These are phyloP conservation scores for Folsomia manolachei DNA, from an alignment of 2,888 invertebrate genomes.

Conservation along the genomic window DNA sequence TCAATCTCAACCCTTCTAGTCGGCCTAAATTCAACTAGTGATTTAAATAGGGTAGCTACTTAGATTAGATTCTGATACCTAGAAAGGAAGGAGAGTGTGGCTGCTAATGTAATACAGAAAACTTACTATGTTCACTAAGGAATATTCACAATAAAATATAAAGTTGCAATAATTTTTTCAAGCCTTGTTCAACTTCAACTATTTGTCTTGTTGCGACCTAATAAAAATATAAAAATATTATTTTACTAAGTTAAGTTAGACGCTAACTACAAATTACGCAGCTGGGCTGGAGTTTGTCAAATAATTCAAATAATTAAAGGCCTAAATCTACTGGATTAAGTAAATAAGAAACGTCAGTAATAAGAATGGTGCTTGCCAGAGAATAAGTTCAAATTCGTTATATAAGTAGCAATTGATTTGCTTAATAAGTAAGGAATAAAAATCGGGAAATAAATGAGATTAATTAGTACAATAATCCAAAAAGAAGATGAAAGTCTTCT, in stretches of 20 bases:
- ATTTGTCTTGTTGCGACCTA: neutral
- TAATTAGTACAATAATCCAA: neutral
- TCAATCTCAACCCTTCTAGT: neutral
- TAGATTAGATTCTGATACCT: too few species aligned
- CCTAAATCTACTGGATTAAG: neutral
- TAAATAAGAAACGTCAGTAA: neutral
- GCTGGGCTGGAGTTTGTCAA: neutral
- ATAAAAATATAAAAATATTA: neutral
- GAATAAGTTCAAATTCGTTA: neutral
- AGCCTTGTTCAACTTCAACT: neutral
- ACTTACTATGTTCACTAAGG: neutral
- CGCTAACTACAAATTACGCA: neutral
- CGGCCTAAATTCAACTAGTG: neutral
- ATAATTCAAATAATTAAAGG: too few species aligned
- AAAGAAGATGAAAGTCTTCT: neutral
- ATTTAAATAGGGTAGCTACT: too few species aligned
- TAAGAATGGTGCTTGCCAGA: neutral
- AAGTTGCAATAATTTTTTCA: neutral
- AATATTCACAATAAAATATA: neutral
- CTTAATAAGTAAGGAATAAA: neutral
- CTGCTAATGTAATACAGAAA: too few species aligned
- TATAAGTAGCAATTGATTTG: neutral
- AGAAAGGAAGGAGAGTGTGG: too few species aligned
- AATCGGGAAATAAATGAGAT: neutral
- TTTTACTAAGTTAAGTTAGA: too few species aligned